Conservation (phyloP, 23 tunicate species). For the Phallusia fumigata region DNA sequence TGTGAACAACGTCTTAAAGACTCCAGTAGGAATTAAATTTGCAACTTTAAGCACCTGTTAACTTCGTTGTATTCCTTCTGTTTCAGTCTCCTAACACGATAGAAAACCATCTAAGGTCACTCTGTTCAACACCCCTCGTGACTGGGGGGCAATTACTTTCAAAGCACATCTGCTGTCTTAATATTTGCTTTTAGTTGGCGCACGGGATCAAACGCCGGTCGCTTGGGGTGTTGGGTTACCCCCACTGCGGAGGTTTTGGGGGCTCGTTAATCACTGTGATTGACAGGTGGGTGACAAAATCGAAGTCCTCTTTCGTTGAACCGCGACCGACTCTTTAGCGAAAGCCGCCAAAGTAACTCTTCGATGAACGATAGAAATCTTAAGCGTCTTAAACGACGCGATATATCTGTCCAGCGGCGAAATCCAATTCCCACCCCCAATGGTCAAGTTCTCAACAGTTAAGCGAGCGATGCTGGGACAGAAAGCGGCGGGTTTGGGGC, state of each 20-base stretch:
- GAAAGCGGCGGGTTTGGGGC: not conserved
- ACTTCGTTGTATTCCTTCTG: too few relatives aligned
- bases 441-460: slow-evolving; percentile 4
- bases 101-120: too few relatives aligned
- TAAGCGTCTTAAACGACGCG: not conserved
- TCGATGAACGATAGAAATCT: not conserved
- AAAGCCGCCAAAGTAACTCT: not conserved
- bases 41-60: too few relatives aligned
- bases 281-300: slow-evolving; percentile 1
- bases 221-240: slow-evolving; percentile 8
- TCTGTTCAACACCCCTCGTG: too few relatives aligned
- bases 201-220: not conserved
- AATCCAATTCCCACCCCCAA: not conserved
- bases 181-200: not conserved
- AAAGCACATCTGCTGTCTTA: not conserved
- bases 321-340: slow-evolving; percentile 2
- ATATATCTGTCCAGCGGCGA: not conserved
- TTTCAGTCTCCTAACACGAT: too few relatives aligned
- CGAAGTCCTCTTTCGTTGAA: not conserved
- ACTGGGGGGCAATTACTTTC: not conserved
- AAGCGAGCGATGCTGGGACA: not conserved
- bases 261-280: slow-evolving; percentile 7
- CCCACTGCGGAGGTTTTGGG: not conserved
- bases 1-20: too few relatives aligned
- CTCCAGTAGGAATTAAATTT: too few relatives aligned